phyloP scores from a whole-genome alignment of 2,797 vertebrate genomes.

The Crenuchus spilurus region DNA sequence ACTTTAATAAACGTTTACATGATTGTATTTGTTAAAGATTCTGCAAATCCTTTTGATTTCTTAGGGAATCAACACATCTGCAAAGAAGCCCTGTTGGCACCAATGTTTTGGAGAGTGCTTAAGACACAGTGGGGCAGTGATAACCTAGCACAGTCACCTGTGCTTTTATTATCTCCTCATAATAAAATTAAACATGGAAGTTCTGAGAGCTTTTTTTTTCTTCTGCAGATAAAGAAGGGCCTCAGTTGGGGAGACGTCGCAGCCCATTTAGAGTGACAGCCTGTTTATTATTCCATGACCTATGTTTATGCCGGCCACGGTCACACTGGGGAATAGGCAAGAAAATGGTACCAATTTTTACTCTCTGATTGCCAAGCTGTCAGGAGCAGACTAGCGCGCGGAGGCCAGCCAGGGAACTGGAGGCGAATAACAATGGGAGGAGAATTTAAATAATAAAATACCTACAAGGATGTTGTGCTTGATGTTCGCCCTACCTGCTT shows the following conservation, averaged over 20 bases:
- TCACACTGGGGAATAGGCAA: conserved; percentile 68
- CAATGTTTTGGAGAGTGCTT: not conserved
- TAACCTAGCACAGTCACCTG: not conserved
- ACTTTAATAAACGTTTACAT: too few species aligned
- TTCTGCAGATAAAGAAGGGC: conserved; percentile 29
- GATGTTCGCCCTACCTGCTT: too few species aligned
- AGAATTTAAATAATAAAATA: conserved; percentile 62
- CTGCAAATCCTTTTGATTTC: too few species aligned
- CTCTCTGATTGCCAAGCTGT: conserved; percentile 52
- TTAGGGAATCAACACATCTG: too few species aligned
- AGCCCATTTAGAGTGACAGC: conserved; percentile 61
- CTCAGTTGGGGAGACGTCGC: conserved; percentile 23
- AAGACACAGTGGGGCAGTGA: not conserved
- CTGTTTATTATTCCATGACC: conserved; percentile 68
- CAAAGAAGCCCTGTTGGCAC: not conserved
- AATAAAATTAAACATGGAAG: not conserved
- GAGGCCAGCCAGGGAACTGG: conserved; percentile 62
- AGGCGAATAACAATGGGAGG: conserved; percentile 69
- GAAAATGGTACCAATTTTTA: conserved; percentile 52
- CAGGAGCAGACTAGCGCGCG: conserved; percentile 24
- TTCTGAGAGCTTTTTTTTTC: not conserved
- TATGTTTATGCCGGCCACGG: conserved; percentile 60
- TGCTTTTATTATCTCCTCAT: not conserved
- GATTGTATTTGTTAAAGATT: too few species aligned
- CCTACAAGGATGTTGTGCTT: too few species aligned